A percentile compares a stretch with the other conserved stretches of the same genome.
Conservation (phyloP, 2,113 vertebrate genomes). For the Abramis brama region DNA sequence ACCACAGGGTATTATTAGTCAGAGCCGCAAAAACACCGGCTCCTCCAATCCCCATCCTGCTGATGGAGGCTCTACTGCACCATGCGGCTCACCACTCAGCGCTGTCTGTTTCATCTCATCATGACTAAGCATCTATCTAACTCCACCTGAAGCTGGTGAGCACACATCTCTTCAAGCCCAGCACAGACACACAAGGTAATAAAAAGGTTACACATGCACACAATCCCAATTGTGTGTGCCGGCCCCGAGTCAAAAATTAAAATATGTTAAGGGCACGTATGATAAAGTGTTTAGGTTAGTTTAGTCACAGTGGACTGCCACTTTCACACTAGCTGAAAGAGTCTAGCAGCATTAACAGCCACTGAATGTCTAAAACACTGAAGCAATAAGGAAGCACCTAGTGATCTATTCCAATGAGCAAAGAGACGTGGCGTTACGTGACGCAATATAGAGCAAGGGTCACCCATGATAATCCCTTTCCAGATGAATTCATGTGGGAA, state of each 20-base stretch:
- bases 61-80: neutral
- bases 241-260: neutral
- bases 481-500: neutral
- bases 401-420: constrained; percentile 13
- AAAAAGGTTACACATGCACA: neutral
- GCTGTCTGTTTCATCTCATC: neutral
- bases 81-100: neutral
- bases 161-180: neutral
- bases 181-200: neutral
- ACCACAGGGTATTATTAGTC: constrained; percentile 37
- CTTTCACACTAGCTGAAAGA: neutral
- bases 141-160: neutral
- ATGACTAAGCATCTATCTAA: constrained; percentile 43
- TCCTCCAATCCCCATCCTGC: constrained; percentile 1
- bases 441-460: constrained; percentile 23
- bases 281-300: neutral
- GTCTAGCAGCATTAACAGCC: neutral
- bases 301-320: neutral
- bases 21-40: neutral
- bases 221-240: neutral
- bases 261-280: neutral
- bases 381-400: neutral
- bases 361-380: neutral
- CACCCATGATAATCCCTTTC: neutral
- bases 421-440: neutral